A percentile compares a stretch with the other conserved stretches of the same genome.
These are phyloP conservation scores for Oxyruncus cristatus DNA, from an alignment of 2,113 vertebrate species.

Conservation along the genomic window DNA sequence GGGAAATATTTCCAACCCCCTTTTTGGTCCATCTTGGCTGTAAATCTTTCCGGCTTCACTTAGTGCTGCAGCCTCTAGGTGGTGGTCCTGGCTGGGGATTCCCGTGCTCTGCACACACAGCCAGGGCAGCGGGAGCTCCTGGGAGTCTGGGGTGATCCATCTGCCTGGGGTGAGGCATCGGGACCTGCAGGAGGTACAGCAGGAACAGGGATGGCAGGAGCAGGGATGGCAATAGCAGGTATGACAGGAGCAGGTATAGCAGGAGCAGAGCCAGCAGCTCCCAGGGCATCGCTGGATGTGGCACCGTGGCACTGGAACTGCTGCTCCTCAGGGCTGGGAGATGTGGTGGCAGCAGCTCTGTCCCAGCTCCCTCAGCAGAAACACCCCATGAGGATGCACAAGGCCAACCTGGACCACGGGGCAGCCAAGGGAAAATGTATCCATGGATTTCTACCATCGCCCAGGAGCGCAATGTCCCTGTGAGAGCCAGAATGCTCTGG, in stretches of 20 bases:
- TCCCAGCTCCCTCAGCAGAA: not conserved
- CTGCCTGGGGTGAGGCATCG: accelerated
- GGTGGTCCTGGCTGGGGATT: not conserved
- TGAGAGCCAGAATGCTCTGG: not conserved
- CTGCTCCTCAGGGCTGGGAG: not conserved
- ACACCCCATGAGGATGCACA: not conserved
- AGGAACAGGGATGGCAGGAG: not conserved
- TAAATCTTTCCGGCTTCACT: not conserved
- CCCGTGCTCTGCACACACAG: not conserved
- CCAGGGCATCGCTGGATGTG: too few relatives aligned
- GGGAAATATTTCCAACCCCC: not conserved
- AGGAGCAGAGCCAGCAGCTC: not conserved
- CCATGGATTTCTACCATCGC: not conserved
- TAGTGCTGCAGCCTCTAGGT: not conserved
- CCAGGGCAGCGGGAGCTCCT: accelerated
- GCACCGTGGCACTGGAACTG: accelerated
- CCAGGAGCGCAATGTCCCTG: accelerated
- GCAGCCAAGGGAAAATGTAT: not conserved
- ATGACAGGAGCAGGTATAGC: not conserved
- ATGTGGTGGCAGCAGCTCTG: not conserved
- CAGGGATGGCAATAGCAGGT: not conserved
- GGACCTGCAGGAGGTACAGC: not conserved
- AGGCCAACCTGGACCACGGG: not conserved
- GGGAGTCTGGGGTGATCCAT: not conserved
- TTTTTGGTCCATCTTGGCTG: not conserved